Base-by-base conservation (phyloP, 2,888 invertebrate genomes). In the Aethes cnicana region DNA sequence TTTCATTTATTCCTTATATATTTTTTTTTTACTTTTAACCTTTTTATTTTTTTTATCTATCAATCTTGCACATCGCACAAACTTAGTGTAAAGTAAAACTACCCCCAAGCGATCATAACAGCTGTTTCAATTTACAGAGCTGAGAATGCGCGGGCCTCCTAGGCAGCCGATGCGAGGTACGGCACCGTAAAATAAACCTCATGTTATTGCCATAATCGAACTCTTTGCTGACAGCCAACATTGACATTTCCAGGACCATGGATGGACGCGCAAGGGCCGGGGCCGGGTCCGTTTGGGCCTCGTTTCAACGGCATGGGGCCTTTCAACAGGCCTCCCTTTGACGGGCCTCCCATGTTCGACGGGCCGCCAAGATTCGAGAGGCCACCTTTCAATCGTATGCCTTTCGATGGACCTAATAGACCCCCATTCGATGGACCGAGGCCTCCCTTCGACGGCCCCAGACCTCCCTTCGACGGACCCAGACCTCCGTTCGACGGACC, bases 101-200 rank as follows among this genome's bases (percentile, higher is more conserved):
- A 46, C 41, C 30, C 30, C 23, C 35, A 54, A 47, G 25, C 14
- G 36, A 60, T 56, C 56, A 58, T 54, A 69, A 63, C 61, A 57
- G 55, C 48, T 55, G 58, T 78, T 81, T 81, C 62, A 62, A 69
- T 79, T 88, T 85, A 47, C 88, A 88, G 89, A 89, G 58, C 69
- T 85, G 66, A 77, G 87, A 81, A 84, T 89, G 84, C 77, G 89
- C 72, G 86, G 84, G 58, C 83, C 83, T 46, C 83, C 81, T 64
- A 72, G 83, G 56, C 81, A 72, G 59, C 80, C 80, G 47, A 72
- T 82, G 72, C 70, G 81, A 84, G 85, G 87, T 84, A 83, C 68
- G 77, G 48, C 53, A 59, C 18, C 14, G 21, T 28, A 8, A 11
- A 11, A 44, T 32, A 4, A 14, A 28, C 14, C 26, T 26, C 18